phyloP scores from a whole-genome alignment of 2,888 invertebrate genomes.

The Apocheima hispidaria region DNA sequence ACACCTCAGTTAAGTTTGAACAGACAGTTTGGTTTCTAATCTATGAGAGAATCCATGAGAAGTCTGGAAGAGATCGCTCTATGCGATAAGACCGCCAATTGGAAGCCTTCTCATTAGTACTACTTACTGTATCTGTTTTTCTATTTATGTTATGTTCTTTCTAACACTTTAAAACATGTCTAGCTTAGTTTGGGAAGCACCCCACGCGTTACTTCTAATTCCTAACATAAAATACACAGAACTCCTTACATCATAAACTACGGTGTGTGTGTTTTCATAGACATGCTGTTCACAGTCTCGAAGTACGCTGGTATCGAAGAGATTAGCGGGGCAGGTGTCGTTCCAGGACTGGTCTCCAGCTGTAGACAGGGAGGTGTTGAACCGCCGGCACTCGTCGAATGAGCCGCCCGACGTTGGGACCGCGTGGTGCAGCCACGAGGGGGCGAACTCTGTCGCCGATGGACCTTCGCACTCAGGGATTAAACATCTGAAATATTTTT shows the following conservation, averaged over 20 bases:
- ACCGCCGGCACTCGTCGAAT: constrained; percentile 79
- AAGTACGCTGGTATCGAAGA: constrained; percentile 56
- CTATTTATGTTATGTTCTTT: too few relatives aligned
- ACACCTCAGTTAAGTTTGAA: too few relatives aligned
- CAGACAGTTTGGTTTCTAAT: too few relatives aligned
- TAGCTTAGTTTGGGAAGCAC: too few relatives aligned
- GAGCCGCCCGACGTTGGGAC: constrained; percentile 62
- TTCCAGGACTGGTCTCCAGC: constrained; percentile 15
- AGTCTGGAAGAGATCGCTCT: too few relatives aligned
- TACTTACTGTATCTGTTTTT: too few relatives aligned
- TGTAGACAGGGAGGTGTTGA: constrained; percentile 39
- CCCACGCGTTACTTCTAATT: too few relatives aligned
- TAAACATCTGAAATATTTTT: constrained; percentile 24
- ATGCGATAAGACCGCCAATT: too few relatives aligned
- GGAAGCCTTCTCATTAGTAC: too few relatives aligned
- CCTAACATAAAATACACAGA: too few relatives aligned
- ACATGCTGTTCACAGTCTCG: constrained; percentile 62
- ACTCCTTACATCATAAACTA: constrained; percentile 51
- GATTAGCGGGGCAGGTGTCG: constrained; percentile 58
- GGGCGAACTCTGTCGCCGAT: constrained; percentile 55
- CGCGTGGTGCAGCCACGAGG: constrained; percentile 77
- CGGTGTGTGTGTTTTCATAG: constrained; percentile 65
- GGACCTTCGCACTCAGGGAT: constrained; percentile 66
- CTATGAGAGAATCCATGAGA: too few relatives aligned
- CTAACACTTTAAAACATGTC: too few relatives aligned